Percentiles rank a stretch among this genome's conserved stretches.
Conservation (phyloP, 2,113 vertebrate species). For the Callionymus lyra region DNA sequence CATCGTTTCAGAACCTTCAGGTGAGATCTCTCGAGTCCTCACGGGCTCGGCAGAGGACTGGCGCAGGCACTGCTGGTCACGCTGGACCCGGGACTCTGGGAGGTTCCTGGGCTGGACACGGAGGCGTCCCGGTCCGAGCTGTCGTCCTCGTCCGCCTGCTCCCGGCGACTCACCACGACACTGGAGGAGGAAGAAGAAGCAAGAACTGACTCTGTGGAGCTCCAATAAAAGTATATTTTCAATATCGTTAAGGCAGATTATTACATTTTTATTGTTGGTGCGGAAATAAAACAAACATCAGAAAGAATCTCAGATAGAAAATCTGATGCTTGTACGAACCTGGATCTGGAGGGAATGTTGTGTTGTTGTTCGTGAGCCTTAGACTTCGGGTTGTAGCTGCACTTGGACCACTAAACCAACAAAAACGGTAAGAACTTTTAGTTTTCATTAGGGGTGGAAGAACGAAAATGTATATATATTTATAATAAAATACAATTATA, state of each 20-base stretch:
- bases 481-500: too few relatives aligned
- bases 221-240: too few relatives aligned
- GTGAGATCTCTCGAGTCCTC: conserved; percentile 3
- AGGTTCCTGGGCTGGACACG: conserved; percentile 28
- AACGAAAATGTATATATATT: not conserved
- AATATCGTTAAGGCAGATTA: too few relatives aligned
- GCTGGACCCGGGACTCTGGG: conserved; percentile 28
- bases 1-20: too few relatives aligned
- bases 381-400: conserved; percentile 26
- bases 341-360: conserved; percentile 18
- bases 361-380: conserved; percentile 16
- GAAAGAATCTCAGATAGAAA: too few relatives aligned
- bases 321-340: conserved; percentile 22
- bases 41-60: conserved; percentile 27
- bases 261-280: too few relatives aligned
- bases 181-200: conserved; percentile 7
- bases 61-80: conserved; percentile 25
- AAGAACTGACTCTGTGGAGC: not conserved
- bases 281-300: too few relatives aligned
- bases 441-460: not conserved
- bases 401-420: conserved; percentile 44
- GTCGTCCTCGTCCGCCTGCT: conserved; percentile 3
- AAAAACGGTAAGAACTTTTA: not conserved
- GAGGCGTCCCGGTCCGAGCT: conserved; percentile 35
- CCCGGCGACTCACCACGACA: conserved; percentile 34